Base-by-base conservation (phyloP, 2,888 invertebrate genomes). In the Stratiomys singularior region DNA sequence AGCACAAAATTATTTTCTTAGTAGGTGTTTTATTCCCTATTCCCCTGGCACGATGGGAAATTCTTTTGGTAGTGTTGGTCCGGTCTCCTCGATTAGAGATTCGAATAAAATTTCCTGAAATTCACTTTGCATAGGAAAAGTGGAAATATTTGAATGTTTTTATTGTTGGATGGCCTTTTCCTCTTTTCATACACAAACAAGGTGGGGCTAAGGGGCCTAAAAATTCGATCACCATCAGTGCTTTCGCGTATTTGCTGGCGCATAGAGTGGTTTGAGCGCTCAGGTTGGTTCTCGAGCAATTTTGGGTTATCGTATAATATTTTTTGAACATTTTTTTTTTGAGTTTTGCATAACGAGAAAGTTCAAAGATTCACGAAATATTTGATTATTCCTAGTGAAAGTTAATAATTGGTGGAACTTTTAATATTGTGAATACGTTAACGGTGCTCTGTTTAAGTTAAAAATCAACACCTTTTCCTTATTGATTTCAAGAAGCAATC, bases 171-270 rank as follows among this genome's bases (percentile, higher is more conserved):
- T 77, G 27, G 44, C 15, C 67, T 66, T 76, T 77, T 71, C 63
- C 76, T 79, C 63, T 69, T 60, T 76, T 63, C 30, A 78, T 58
- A 76, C 81, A 80, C 79, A 80, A 79, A 81, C 80, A 81, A 78
- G 81, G 84, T 83, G 84, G 85, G 85, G 86, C 78, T 78, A 85
- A 83, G 86, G 84, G 84, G 84, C 82, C 83, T 82, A 82, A 83
- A 83, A 82, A 84, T 83, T 85, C 84, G 85, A 84, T 85, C 84
- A 84, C 84, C 85, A 85, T 87, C 88, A 87, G 87, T 87, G 88
- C 87, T 87, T 87, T 88, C 87, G 87, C 87, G 87, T 87, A 86
- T 87, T 87, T 87, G 86, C 85, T 87, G 86, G 86, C 86, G 88
- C 86, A 86, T 86, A 87, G 87, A 87, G 87, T 87, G 86, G 86